A percentile compares a stretch with the other conserved stretches of the same genome.
These are phyloP conservation scores for Dufourea novaeangliae DNA, from an alignment of 1,140 invertebrate species.

Conservation along the genomic window DNA sequence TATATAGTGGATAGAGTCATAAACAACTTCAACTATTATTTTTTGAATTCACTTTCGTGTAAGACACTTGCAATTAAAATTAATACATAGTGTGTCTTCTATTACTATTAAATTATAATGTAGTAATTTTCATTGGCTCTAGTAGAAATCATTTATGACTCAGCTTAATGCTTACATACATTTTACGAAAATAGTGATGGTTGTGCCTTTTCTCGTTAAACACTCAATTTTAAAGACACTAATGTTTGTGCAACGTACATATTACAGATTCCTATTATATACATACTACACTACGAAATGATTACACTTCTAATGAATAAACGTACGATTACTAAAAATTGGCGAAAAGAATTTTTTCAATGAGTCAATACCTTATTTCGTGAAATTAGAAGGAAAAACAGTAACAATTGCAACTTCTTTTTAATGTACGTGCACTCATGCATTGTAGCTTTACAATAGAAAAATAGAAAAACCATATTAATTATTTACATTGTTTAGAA, in stretches of 20 bases:
- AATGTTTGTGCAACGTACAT: not conserved
- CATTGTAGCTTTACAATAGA: not conserved
- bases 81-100: too few species aligned
- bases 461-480: not conserved
- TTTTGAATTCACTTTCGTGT: not conserved
- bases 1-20: not conserved
- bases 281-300: not conserved
- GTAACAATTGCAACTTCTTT: not conserved
- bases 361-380: not conserved
- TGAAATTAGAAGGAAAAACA: not conserved
- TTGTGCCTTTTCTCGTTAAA: slow-evolving; percentile 16
- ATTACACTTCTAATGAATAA: not conserved
- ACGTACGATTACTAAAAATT: not conserved
- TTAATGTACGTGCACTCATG: not conserved
- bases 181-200: slow-evolving; percentile 8
- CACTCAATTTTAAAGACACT: not conserved
- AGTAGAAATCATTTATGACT: not conserved
- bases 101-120: too few species aligned
- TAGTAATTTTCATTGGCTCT: too few species aligned
- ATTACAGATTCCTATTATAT: not conserved
- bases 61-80: not conserved
- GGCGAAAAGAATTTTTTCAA: not conserved
- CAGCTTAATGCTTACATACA: not conserved
- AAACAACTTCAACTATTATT: not conserved
- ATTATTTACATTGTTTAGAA: not conserved